phyloP scores from a whole-genome alignment of 2,113 vertebrate genomes.

The Podocnemis expansa region DNA sequence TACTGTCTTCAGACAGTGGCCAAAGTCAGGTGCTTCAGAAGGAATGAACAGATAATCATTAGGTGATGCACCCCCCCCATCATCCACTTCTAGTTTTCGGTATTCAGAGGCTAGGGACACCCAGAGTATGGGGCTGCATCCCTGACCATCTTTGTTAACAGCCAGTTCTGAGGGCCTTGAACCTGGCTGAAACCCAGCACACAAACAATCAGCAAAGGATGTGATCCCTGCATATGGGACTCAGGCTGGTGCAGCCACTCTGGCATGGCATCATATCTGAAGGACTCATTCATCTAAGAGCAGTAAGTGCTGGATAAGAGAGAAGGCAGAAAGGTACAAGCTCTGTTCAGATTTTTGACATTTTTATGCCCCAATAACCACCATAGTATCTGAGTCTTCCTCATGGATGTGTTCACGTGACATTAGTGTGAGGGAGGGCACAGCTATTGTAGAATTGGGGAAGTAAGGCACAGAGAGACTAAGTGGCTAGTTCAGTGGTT shows the following conservation, averaged over 20 bases:
- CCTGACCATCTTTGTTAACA: not conserved
- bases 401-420: rapidly evolving
- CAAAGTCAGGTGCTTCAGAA: no score
- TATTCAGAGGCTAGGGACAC: no score
- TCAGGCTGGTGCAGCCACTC: not conserved
- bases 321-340: not conserved
- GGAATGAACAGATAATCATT: no score
- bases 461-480: not conserved
- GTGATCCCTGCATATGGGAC: not conserved
- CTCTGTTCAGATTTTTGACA: not conserved
- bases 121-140: no score
- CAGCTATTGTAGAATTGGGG: rapidly evolving
- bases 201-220: not conserved
- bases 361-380: not conserved
- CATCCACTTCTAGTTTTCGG: no score
- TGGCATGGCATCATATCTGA: not conserved
- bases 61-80: no score
- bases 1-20: no score
- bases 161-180: not conserved
- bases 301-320: not conserved
- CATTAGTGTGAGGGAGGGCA: not conserved
- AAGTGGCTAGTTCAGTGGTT: not conserved
- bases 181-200: not conserved
- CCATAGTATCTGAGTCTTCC: not conserved
- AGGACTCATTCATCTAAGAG: not conserved